A percentile compares a stretch with the other conserved stretches of the same genome.
These are phyloP conservation scores for Diorhabda elongata DNA, from an alignment of 1,140 invertebrate genomes.

Conservation along the genomic window DNA sequence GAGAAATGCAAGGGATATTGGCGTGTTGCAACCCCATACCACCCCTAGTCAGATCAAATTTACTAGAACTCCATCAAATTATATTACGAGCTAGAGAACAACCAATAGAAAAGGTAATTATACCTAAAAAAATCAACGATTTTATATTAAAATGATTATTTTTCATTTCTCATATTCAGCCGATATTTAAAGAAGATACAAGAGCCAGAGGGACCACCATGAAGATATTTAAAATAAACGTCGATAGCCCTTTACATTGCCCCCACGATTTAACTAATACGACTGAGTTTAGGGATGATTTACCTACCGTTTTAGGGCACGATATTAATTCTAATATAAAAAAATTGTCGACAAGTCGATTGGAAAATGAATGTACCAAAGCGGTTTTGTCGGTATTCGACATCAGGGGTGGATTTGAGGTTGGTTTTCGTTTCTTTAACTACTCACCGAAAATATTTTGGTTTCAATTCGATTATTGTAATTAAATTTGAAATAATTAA, in stretches of 20 bases:
- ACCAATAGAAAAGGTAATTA: conserved; percentile 60
- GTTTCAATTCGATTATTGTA: too few species aligned
- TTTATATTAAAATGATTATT: background rate
- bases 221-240: conserved; percentile 50
- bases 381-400: conserved; percentile 49
- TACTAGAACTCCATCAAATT: conserved; percentile 72
- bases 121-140: conserved; percentile 12
- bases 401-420: conserved; percentile 40
- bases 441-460: too few species aligned
- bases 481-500: too few species aligned
- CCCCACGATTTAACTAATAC: conserved; percentile 65
- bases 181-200: conserved; percentile 52
- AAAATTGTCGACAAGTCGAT: conserved; percentile 10
- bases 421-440: conserved; percentile 2
- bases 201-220: conserved; percentile 48
- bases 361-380: conserved; percentile 27
- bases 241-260: conserved; percentile 56
- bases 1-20: conserved; percentile 89
- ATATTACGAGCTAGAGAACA: conserved; percentile 71
- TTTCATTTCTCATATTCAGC: conserved; percentile 36
- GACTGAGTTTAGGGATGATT: conserved; percentile 57
- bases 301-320: conserved; percentile 56
- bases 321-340: conserved; percentile 3
- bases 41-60: conserved; percentile 73
- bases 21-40: conserved; percentile 94